Base-by-base conservation (phyloP, 2,113 vertebrate species). In the Rhineura floridana region DNA sequence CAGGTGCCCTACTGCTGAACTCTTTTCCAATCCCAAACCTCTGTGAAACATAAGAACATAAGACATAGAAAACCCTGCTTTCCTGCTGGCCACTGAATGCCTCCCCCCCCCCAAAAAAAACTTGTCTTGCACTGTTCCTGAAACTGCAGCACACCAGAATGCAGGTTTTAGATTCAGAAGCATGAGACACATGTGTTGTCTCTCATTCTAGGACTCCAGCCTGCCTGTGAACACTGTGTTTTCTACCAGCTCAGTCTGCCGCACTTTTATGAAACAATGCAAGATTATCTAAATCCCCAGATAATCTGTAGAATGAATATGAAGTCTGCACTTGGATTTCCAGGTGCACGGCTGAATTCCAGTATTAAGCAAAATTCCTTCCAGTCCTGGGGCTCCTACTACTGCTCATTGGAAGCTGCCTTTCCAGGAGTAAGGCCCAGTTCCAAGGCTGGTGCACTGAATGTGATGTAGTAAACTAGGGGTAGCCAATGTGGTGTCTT, bases 221-320 rank as follows among this genome's bases (percentile, higher is more conserved):
- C n/a, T 70, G 67, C 8, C 33, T 77, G 12, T 33, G 36, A 48
- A 21, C 30, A 5, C 7, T 19, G 28, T 69, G 63, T 33, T 76
- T 86, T 65, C 65, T n/a, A 28, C 30, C 73, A 86, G 59, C 59
- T 48, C 39, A 15, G 11, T 36, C 19, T 25, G 42, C 36, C 9
- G 23, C 4, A 46, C 23, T 50, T 73, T 69, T 59, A 39, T 48
- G 44, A 86, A 79, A 76, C 69, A 63, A 76, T 82, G 55, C 79
- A 81, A 87, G 52, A 75, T 75, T 28, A 65, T 82, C n/a, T 48
- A 75, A 63, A 75, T 88, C 87, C 48, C 59, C 42, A 39, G 81
- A 88, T 82, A 83, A 88, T 88, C 70, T 62, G 13, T 36, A 62
- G 42, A 48, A 81, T 48, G 42, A 59, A 62, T 48, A 69, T 6